Evolutionary conservation across 2,113 vertebrate species (phyloP).

Genomic region (Oreochromis spilurus): DNA sequence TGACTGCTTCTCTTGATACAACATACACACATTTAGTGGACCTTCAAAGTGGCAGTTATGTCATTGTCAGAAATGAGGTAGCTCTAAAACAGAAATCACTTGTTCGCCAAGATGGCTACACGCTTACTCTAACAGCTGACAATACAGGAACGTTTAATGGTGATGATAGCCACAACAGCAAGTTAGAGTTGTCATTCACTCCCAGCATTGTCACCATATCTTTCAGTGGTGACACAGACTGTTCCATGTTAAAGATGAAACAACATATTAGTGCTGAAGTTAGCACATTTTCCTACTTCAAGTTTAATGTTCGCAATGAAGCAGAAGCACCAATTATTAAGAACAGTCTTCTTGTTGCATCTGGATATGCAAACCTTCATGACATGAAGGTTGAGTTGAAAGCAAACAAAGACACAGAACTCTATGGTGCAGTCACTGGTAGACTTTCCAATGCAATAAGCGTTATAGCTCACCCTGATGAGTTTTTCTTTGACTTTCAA

Average conservation of each 20-base stretch:
- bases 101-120: slow-evolving; percentile 63
- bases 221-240: slow-evolving; percentile 66
- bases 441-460: slow-evolving; percentile 76
- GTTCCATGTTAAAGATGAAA: slow-evolving; percentile 65
- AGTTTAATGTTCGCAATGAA: slow-evolving; percentile 75
- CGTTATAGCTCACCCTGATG: slow-evolving; percentile 64
- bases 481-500: slow-evolving; percentile 72
- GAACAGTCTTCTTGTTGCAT: slow-evolving; percentile 70
- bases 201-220: slow-evolving; percentile 63
- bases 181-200: slow-evolving; percentile 65
- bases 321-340: slow-evolving; percentile 74
- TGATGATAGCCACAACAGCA: slow-evolving; percentile 77
- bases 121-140: slow-evolving; percentile 59
- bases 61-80: slow-evolving; percentile 72
- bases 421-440: slow-evolving; percentile 75
- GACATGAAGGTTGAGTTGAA: slow-evolving; percentile 75
- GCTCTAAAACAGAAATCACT: slow-evolving; percentile 68
- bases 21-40: slow-evolving; percentile 77
- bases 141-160: slow-evolving; percentile 72
- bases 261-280: slow-evolving; percentile 75
- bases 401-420: slow-evolving; percentile 75
- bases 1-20: slow-evolving; percentile 74
- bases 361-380: slow-evolving; percentile 67
- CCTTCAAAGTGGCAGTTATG: slow-evolving; percentile 59
- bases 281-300: slow-evolving; percentile 58